phyloP scores from a whole-genome alignment of 2,888 invertebrate genomes.

The Caenorhabditis sp. region DNA sequence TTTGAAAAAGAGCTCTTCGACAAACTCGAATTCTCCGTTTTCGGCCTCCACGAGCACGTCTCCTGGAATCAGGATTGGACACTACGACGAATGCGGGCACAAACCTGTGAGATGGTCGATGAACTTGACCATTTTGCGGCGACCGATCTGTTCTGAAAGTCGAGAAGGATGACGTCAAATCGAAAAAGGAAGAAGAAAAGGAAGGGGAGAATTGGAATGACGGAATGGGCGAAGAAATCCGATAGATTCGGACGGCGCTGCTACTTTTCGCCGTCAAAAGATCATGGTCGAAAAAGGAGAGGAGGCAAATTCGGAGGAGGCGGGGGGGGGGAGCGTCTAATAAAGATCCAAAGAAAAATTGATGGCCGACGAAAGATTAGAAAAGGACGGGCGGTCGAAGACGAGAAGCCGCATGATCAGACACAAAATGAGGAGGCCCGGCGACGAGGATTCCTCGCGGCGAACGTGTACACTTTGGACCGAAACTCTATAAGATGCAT shows the following conservation, averaged over 20 bases:
- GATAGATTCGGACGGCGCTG: too few relatives aligned
- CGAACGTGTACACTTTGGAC: too few relatives aligned
- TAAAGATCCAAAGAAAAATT: constrained; percentile 2
- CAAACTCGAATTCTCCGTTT: constrained; percentile 31
- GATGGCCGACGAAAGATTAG: constrained; percentile 36
- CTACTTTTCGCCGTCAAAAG: constrained; percentile 8
- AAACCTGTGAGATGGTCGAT: constrained; percentile 31
- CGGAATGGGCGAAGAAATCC: neutral
- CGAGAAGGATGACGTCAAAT: neutral
- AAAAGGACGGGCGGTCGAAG: constrained; percentile 3
- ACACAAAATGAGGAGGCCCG: too few relatives aligned
- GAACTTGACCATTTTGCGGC: too few relatives aligned
- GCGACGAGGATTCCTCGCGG: too few relatives aligned
- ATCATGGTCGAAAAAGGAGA: constrained; percentile 37
- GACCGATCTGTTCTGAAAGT: constrained; percentile 8
- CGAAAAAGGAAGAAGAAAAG: neutral
- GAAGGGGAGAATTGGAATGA: neutral
- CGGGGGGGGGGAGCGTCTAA: neutral
- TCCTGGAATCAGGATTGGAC: neutral
- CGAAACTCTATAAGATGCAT: too few relatives aligned
- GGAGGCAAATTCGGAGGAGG: too few relatives aligned
- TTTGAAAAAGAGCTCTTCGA: constrained; percentile 35
- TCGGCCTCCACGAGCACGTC: constrained; percentile 29
- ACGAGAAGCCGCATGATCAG: too few relatives aligned
- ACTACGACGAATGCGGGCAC: neutral